phyloP scores from a whole-genome alignment of 2,797 vertebrate genomes.

The Ceryle rudis region DNA sequence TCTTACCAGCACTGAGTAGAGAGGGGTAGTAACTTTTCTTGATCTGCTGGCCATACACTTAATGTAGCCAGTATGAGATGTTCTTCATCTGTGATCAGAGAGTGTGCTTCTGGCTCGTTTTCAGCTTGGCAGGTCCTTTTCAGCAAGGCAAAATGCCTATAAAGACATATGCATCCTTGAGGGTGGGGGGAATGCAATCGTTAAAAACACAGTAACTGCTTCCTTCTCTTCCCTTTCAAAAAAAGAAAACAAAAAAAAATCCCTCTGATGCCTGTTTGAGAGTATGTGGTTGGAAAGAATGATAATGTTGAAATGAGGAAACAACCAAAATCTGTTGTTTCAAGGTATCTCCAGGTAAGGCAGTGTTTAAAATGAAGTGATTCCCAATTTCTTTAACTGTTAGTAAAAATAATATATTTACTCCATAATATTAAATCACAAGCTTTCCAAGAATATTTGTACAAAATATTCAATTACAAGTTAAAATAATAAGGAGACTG shows the following conservation, averaged over 20 bases:
- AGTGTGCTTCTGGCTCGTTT: background rate
- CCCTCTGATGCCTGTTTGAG: background rate
- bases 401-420: background rate
- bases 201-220: background rate
- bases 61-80: background rate
- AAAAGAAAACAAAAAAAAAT: background rate
- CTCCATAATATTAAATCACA: background rate
- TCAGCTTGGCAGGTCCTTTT: background rate
- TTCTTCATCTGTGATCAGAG: background rate
- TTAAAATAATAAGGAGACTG: background rate
- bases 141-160: background rate
- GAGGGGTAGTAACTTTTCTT: background rate
- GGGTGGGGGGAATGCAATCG: background rate
- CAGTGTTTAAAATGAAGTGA: background rate
- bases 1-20: background rate
- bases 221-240: background rate
- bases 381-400: background rate
- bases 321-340: slow-evolving; percentile 18
- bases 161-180: background rate
- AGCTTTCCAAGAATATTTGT: slow-evolving; percentile 4
- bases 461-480: background rate
- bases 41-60: background rate
- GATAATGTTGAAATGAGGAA: background rate
- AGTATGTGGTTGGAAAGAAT: background rate
- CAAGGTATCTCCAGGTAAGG: slow-evolving; percentile 41